Conservation (phyloP, 2,888 invertebrate species). For the Drosophila stalkeri region DNA sequence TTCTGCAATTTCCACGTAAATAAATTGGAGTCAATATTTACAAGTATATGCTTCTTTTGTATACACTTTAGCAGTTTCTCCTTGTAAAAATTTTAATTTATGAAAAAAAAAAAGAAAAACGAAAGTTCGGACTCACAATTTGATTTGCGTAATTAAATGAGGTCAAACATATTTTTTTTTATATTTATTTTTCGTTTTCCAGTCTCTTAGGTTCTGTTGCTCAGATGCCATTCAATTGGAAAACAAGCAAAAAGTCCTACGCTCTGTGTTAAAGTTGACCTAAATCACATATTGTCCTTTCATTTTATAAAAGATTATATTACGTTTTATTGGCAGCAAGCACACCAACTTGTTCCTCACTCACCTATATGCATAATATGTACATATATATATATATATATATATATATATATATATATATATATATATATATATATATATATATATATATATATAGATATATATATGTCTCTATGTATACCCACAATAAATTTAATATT, state of each 20-base stretch:
- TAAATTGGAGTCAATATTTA: not conserved
- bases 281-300: not conserved
- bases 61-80: not conserved
- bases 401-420: not conserved
- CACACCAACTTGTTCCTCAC: not conserved
- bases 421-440: not conserved
- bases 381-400: not conserved
- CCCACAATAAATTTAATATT: conserved; percentile 17
- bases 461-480: not conserved
- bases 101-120: no score
- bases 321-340: not conserved
- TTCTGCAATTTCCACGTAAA: not conserved
- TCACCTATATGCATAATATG: no score
- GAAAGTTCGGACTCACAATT: not conserved
- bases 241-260: not conserved
- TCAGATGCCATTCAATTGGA: not conserved
- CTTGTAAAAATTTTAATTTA: no score
- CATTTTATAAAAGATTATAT: not conserved
- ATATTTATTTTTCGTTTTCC: not conserved
- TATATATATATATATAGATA: not conserved
- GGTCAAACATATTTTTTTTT: not conserved
- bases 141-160: not conserved
- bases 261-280: not conserved
- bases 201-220: not conserved
- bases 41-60: not conserved